Evolutionary conservation across 1,140 invertebrate genomes (phyloP).

Genomic region (Antheraea mylitta): DNA sequence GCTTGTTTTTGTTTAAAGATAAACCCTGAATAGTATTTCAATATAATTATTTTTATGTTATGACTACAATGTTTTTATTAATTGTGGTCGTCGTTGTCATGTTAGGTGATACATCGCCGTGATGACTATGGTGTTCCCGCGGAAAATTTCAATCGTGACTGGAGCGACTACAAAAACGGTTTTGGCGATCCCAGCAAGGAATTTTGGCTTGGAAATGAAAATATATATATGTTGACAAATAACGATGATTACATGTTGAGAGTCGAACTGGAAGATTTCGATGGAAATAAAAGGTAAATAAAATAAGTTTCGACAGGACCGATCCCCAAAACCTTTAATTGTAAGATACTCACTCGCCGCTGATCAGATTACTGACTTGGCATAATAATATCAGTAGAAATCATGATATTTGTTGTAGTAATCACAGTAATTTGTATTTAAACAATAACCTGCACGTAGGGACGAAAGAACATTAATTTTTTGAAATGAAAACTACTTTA

Average conservation of each 20-base stretch:
- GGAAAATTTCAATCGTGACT: constrained; percentile 96
- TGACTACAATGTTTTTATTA: not conserved
- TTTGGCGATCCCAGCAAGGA: constrained; percentile 94
- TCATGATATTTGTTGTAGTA: too few relatives aligned
- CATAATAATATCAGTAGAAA: too few relatives aligned
- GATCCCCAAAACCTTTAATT: not conserved
- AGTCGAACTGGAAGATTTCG: constrained; percentile 95
- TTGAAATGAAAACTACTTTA: too few relatives aligned
- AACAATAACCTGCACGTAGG: too few relatives aligned
- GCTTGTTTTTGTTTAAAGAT: not conserved
- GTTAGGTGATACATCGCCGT: constrained; percentile 91
- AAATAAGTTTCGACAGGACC: not conserved
- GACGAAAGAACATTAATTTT: too few relatives aligned
- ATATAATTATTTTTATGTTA: not conserved
- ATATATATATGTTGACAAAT: constrained; percentile 97
- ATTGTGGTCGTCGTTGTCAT: not conserved
- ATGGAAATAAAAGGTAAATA: constrained; percentile 91
- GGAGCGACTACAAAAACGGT: constrained; percentile 97
- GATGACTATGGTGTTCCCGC: constrained; percentile 92
- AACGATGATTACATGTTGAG: constrained; percentile 94
- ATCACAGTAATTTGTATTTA: too few relatives aligned
- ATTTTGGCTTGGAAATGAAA: constrained; percentile 97
- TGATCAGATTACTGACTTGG: not conserved
- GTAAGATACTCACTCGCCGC: not conserved
- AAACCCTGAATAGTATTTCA: too few relatives aligned